A percentile compares a stretch with the other conserved stretches of the same genome.
These are phyloP conservation scores for Hydropsyche tenuis DNA, from an alignment of 1,140 invertebrate species.

Conservation along the genomic window DNA sequence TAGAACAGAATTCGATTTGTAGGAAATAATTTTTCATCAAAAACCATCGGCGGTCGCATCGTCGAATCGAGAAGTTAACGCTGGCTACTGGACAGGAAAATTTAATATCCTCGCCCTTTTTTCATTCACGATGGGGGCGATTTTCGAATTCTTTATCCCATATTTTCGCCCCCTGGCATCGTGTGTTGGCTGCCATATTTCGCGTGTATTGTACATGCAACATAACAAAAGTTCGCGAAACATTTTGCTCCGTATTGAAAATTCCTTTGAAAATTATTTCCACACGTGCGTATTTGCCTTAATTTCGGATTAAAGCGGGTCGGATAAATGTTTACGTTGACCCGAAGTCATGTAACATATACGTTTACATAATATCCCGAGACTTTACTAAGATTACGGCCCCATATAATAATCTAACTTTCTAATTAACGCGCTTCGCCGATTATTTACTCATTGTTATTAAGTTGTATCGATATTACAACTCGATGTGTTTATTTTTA, in stretches of 20 bases:
- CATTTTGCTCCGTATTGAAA: background rate
- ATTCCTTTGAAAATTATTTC: conserved; percentile 1
- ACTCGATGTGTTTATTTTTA: no score
- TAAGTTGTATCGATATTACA: no score
- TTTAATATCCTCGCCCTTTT: conserved; percentile 5
- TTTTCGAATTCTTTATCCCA: background rate
- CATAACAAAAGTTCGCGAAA: background rate
- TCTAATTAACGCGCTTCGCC: no score
- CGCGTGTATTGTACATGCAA: background rate
- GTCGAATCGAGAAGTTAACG: no score
- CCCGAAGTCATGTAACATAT: background rate
- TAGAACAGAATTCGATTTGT: no score
- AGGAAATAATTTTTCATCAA: no score
- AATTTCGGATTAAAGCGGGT: conserved; percentile 1
- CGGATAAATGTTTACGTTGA: conserved; percentile 9
- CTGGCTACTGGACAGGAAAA: background rate
- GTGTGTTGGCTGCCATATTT: no score
- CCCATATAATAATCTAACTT: no score
- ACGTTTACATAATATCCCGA: background rate
- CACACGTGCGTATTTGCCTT: background rate
- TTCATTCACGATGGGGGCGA: background rate
- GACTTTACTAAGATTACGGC: background rate
- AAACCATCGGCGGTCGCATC: no score
- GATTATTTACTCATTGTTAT: no score
- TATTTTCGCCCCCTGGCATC: background rate